Evolutionary conservation across 2,113 vertebrate species (phyloP), one percentile per base, ranked within the genome.

Genomic region (Mungos mungo): DNA sequence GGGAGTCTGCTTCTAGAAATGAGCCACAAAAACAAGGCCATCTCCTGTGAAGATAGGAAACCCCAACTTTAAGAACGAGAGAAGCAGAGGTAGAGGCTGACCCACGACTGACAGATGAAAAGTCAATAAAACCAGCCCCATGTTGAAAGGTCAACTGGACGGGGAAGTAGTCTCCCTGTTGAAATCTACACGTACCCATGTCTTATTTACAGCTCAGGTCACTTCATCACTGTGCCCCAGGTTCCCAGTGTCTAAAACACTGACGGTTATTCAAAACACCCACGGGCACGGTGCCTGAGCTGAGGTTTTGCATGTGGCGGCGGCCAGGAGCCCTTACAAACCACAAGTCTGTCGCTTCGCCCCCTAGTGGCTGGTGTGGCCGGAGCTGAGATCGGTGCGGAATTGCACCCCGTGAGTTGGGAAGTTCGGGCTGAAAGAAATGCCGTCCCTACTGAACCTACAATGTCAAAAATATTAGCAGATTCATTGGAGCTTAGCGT

Each of bases 131-230:
- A 38, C 15, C n/a, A 16, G 38, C 45, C 50, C 3, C 15, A 0
- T 1, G 21, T 27, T 0, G 10, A 29, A 47, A 54, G 13, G 18
- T 23, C 74, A 35, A 1, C 60, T 2, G 4, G 2, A 21, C 3
- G 2, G 50, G 9, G 47, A 60, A 76, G 25, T 35, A 1, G 2
- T 21, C 38, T 80, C 57, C 0, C 13, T 0, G 5, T 15, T 14
- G 71, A 54, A 92, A 60, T 33, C 23, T 5, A 2, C 38, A 31
- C 0, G 23, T 14, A 29, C 27, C 7, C 0, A 5, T 0, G 33
- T 52, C 77, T 89, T 23, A 8, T 4, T 27, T 76, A 50, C 12
- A 33, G 54, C 63, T 54, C 57, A 8, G 21, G 38, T 50, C 95
- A 7, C 63, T 27, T 79, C 2, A 0, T 52, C 65, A 27, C 45